A percentile compares a stretch with the other conserved stretches of the same genome.
These are phyloP conservation scores for Drosophila parabipectinata DNA, from an alignment of 1,140 invertebrate species.

Conservation along the genomic window DNA sequence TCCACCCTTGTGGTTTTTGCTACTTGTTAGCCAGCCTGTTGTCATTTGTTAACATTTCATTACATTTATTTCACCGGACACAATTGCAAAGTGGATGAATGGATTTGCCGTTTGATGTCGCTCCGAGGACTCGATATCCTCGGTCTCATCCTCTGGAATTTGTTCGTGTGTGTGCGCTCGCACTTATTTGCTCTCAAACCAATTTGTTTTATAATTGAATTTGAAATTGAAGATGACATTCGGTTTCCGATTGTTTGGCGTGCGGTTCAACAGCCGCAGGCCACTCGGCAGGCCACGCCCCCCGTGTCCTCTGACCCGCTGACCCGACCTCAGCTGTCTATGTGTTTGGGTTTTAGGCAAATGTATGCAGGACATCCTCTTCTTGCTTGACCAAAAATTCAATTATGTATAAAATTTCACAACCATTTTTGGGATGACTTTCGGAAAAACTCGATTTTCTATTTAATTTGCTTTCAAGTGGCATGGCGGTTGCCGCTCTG, in stretches of 20 bases:
- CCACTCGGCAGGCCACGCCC: slow-evolving; percentile 27
- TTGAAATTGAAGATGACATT: slow-evolving; percentile 84
- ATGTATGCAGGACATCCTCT: slow-evolving; percentile 54
- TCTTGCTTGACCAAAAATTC: slow-evolving; percentile 74
- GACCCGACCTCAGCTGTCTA: slow-evolving; percentile 69
- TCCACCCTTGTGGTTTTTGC: slow-evolving; percentile 74
- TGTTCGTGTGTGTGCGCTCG: slow-evolving; percentile 29
- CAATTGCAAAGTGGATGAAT: slow-evolving; percentile 81
- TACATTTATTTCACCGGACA: slow-evolving; percentile 81
- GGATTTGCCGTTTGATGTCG: slow-evolving; percentile 77
- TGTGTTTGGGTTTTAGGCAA: slow-evolving; percentile 62
- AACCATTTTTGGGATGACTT: slow-evolving; percentile 69
- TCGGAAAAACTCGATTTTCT: slow-evolving; percentile 78
- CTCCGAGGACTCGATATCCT: slow-evolving; percentile 35
- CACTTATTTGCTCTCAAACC: slow-evolving; percentile 79
- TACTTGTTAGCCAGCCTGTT: slow-evolving; percentile 80
- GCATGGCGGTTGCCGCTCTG: slow-evolving; percentile 61
- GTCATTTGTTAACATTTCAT: slow-evolving; percentile 83
- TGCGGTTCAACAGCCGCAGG: slow-evolving; percentile 74
- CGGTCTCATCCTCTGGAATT: slow-evolving; percentile 1
- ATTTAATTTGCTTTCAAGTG: slow-evolving; percentile 82
- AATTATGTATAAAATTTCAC: slow-evolving; percentile 84
- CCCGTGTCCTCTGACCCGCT: slow-evolving; percentile 8
- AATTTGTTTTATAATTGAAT: slow-evolving; percentile 84
- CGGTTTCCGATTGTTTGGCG: slow-evolving; percentile 79